Evolutionary conservation across 2,888 invertebrate genomes (phyloP).

Genomic region (Cyrtodaria siliqua): DNA sequence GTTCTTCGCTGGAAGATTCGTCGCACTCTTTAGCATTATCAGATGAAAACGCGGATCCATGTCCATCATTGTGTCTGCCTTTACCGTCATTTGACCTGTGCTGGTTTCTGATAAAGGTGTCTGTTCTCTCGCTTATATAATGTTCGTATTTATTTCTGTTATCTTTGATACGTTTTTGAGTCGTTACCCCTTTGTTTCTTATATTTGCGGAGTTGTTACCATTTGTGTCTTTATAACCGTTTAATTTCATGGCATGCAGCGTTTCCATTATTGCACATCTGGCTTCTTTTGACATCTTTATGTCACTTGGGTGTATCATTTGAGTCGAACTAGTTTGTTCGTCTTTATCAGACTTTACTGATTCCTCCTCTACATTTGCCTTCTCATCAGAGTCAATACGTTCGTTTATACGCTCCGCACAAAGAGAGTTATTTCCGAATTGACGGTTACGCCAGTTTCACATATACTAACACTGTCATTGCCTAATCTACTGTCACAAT

Average conservation of each 20-base stretch:
- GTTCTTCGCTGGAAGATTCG: slow-evolving; percentile 10
- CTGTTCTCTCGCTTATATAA: slow-evolving; percentile 43
- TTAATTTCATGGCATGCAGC: slow-evolving; percentile 37
- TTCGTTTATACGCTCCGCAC: no score
- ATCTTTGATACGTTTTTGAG: slow-evolving; percentile 31
- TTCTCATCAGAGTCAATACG: no score
- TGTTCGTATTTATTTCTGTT: slow-evolving; percentile 51
- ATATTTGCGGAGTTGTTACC: slow-evolving; percentile 11
- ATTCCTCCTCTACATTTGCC: no score
- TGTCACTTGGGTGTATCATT: no score
- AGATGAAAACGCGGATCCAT: not conserved
- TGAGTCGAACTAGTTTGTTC: not conserved
- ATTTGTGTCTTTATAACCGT: slow-evolving; percentile 14
- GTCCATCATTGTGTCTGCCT: slow-evolving; percentile 18
- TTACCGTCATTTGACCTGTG: slow-evolving; percentile 19
- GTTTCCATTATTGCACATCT: slow-evolving; percentile 53
- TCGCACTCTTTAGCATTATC: not conserved
- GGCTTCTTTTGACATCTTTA: slow-evolving; percentile 53
- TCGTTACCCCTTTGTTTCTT: slow-evolving; percentile 29
- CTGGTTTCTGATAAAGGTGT: slow-evolving; percentile 14
- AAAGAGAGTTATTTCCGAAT: not conserved
- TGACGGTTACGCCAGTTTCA: not conserved
- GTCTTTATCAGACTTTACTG: not conserved
- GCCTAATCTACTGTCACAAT: not conserved
- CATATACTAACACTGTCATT: not conserved